Evolutionary conservation across 2,797 vertebrate species (phyloP), one percentile per base, ranked within the genome.

Genomic region (Anguilla obscura): DNA sequence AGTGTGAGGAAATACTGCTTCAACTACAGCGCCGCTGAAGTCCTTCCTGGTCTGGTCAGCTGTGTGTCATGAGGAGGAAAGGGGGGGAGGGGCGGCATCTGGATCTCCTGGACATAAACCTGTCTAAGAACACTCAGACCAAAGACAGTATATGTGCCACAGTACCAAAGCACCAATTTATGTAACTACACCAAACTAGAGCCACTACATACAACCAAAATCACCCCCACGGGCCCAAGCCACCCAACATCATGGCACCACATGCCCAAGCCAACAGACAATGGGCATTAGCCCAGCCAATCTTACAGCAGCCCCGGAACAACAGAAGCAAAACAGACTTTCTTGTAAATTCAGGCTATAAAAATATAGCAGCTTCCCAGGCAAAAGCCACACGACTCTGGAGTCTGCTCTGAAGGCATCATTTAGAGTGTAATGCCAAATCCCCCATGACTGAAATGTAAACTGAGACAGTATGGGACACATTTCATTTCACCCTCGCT

Each of bases 11-110:
- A 60, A 56, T 16, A 40, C 14, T 30, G n/a, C 5, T 18, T 0
- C 36, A 85, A 21, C 54, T 21, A 18, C 18, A 12, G 60, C 2
- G 79, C 6, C 2, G 24, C 79, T 82, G 40, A 48, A 50, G 54
- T 40, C 4, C 84, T 85, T 85, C 84, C 54, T 60, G 54, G 54
- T 85, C 33, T 56, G 27, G n/a, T 60, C 54, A 85, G 54, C 27
- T 54, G 21, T 82, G 40, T 50, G 24, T 14, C 30, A 30, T 3
- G 71, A 1, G 33, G 76, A 2, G 30, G 30, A 9, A 71, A 2
- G 10, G 33, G 27, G 2, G 71, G 33, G 30, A 5, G 74, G 5
- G 36, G 3, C 30, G 7, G 3, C 10, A 6, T 79, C 74, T 45
- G 14, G 30, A 36, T 79, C 33, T 14, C 5, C 63, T 27, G 63